Evolutionary conservation across 2,888 invertebrate species (phyloP), one percentile per base, ranked within the genome.

Genomic region (Deilephila elpenor): DNA sequence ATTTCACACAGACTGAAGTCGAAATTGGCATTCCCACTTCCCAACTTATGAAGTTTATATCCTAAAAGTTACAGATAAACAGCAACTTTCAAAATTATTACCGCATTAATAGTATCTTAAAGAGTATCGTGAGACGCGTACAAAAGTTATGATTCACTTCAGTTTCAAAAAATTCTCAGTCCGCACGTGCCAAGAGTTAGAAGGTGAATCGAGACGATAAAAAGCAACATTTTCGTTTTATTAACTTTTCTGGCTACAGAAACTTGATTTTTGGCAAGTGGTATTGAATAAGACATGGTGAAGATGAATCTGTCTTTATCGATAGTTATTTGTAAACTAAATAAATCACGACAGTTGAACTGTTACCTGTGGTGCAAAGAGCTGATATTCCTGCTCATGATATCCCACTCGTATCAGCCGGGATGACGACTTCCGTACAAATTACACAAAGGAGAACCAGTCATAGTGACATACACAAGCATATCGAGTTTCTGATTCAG

Each of bases 211-310:
- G 75, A 78, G 73, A 79, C 78, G 75, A 79, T 81, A 79, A 79
- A 79, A 77, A 78, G 75, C 71, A 81, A 82, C 80, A 82, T 82
- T 83, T 82, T 81, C 82, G 78, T 78, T 71, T 74, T 53, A 73
- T 72, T 76, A 78, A 86, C 81, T 80, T 83, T 76, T 79, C 75
- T 77, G 51, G 59, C 53, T 32, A 51, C 71, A 37, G 4, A 59
- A 84, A 83, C 81, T 85, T 83, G 77, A 80, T 82, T 85, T 82
- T 86, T 84, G 86, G 85, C 85, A 86, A 80, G 81, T 79, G 77
- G 77, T 76, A 78, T 71, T 62, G 75, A 75, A 79, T 78, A 79
- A 78, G 17, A 5, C 59, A 70, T 64, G 4, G 37, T 67, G 44
- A 51, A 67, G 67, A 44, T 51, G 7, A n/a, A 8, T n/a, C 17